Evolutionary conservation across 2,888 invertebrate species (phyloP).

Genomic region (Erynnis tages): DNA sequence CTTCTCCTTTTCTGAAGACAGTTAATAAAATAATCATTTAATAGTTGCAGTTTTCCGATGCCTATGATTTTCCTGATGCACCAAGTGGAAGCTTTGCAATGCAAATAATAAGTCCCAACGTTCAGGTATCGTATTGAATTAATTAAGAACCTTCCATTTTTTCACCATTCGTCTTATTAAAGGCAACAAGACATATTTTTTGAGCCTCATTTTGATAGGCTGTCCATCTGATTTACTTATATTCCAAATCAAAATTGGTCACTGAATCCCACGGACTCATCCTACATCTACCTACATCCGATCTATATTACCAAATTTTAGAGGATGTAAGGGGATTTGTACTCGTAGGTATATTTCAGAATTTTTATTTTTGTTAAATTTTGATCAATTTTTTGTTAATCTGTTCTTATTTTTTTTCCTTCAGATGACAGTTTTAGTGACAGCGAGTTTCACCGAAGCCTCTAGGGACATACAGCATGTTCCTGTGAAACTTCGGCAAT

Average conservation of each 20-base stretch:
- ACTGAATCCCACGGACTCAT: no score
- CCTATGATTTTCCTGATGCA: conserved; percentile 81
- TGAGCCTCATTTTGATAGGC: no score
- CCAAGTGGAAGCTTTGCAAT: conserved; percentile 77
- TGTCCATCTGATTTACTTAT: no score
- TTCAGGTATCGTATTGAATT: conserved; percentile 47
- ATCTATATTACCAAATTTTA: no score
- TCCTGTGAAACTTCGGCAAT: conserved; percentile 67
- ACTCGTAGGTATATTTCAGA: background rate
- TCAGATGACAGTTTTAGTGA: conserved; percentile 67
- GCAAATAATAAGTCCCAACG: conserved; percentile 66
- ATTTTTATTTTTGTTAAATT: background rate
- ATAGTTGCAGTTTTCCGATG: conserved; percentile 80
- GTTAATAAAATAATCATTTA: conserved; percentile 35
- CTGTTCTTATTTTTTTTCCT: background rate
- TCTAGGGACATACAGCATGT: conserved; percentile 72
- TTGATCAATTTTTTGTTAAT: background rate
- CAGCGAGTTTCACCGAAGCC: conserved; percentile 68
- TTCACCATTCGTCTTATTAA: no score
- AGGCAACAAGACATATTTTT: no score
- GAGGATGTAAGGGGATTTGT: no score
- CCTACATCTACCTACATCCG: no score
- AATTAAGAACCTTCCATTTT: no score
- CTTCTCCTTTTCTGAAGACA: no score
- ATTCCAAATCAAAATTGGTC: no score